Conservation (phyloP, 92 coral and sea anemone genomes). For the Epizoanthus illoricatus region DNA sequence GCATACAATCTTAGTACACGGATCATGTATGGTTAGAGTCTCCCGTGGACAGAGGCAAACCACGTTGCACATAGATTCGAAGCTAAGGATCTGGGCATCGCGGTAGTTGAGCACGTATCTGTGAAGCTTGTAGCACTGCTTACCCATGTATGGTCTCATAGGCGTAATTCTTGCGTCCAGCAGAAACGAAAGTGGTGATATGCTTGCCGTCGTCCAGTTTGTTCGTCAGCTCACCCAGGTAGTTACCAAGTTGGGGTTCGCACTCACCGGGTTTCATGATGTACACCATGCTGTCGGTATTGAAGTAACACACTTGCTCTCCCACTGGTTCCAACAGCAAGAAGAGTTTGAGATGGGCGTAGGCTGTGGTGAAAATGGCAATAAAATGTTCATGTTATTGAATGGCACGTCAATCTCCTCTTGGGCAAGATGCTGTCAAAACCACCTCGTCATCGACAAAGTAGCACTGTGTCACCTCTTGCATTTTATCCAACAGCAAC, state of each 20-base stretch:
- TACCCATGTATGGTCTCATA: neutral
- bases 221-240: neutral
- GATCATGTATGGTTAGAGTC: neutral
- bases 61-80: neutral
- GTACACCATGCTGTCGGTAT: too few species aligned
- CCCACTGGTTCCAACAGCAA: neutral
- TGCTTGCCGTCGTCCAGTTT: conserved; percentile 15
- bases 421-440: too few species aligned
- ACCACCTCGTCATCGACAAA: too few species aligned
- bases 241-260: too few species aligned
- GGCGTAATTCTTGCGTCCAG: neutral
- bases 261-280: too few species aligned
- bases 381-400: neutral
- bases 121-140: neutral
- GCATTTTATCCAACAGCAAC: too few species aligned
- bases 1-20: neutral
- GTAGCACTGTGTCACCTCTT: too few species aligned
- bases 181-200: conserved; percentile 9
- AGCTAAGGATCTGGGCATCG: too few species aligned
- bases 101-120: neutral
- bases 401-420: neutral
- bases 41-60: neutral
- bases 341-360: neutral
- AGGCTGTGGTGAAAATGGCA: conserved; percentile 8
- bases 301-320: too few species aligned